Evolutionary conservation across 2,888 invertebrate species (phyloP).

Genomic region (Tenthredo amoena): DNA sequence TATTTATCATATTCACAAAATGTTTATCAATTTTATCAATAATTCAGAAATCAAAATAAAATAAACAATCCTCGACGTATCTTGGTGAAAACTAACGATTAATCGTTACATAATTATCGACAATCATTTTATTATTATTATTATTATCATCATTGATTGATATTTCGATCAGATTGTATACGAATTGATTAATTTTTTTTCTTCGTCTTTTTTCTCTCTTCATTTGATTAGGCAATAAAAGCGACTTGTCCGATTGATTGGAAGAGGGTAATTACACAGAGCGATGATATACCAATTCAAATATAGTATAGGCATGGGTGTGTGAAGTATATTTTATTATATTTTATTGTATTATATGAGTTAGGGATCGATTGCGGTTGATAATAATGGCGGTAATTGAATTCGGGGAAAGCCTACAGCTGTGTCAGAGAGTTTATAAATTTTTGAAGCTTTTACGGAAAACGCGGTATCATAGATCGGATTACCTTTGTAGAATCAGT

Average conservation of each 20-base stretch:
- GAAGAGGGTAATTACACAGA: background rate
- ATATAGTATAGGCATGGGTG: background rate
- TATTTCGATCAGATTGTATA: no score
- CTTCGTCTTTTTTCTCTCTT: background rate
- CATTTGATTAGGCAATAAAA: background rate
- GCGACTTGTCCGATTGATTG: background rate
- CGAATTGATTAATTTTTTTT: background rate
- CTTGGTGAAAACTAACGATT: no score
- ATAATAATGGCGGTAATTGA: background rate
- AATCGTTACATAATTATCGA: background rate
- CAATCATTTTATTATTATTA: background rate
- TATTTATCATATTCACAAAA: background rate
- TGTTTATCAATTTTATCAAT: background rate
- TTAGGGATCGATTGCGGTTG: background rate
- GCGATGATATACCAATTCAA: background rate
- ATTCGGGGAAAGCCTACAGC: background rate
- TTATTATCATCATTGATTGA: no score
- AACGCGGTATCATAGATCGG: background rate
- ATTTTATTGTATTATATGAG: background rate
- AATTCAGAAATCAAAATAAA: background rate
- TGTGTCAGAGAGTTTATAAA: background rate
- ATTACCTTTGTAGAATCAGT: slow-evolving; percentile 10
- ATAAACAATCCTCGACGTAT: no score
- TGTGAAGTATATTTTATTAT: background rate
- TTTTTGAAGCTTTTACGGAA: background rate